Base-by-base conservation (phyloP, 2,113 vertebrate genomes). In the Verasper variegatus region DNA sequence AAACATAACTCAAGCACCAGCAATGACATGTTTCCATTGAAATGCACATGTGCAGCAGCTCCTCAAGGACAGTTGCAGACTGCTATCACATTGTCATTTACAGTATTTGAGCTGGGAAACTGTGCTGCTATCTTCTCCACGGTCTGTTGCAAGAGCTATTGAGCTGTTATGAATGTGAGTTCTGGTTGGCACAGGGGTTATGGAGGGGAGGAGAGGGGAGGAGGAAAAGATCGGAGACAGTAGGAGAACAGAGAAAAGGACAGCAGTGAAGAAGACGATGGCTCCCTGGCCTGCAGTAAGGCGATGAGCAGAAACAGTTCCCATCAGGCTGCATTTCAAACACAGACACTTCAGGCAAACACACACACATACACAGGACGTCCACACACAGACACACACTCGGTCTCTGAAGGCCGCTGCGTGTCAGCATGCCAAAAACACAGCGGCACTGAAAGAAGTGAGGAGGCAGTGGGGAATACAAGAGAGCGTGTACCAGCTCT, bases 401-500 rank as follows among this genome's bases (percentile, higher is more conserved):
- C 26, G 14, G 62, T 75, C 81, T 87, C 84, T 85, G 63, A 82
- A 68, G 83, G 81, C 76, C 21, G 10, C 55, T 65, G 68, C 65
- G 47, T 86, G 85, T 85, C 85, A 82, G 74, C 82, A 84, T 84
- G 87, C 84, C 84, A 87, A 76, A 80, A 88, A 87, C 75, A 86
- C 75, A 42, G 81, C 68, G 75, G 85, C 85, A 80, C 42, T 71
- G 71, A 86, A 88, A 76, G 76, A 82, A 75, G 68, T 47, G 49
- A 52, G 72, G 64, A 8, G 59, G 73, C 82, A 85, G 80, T 78
- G 70, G 79, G 82, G 90, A 90, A 90, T 91, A 88, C 75, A 71
- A 82, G 73, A 76, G 68, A 80, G 61, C 18, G 1, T 45, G 66
- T 64, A 67, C 37, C 69, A 54, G 70, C 76, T 78, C 71, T 81